Conservation (phyloP, 2,888 invertebrate genomes). For the Smittia aterrima region DNA sequence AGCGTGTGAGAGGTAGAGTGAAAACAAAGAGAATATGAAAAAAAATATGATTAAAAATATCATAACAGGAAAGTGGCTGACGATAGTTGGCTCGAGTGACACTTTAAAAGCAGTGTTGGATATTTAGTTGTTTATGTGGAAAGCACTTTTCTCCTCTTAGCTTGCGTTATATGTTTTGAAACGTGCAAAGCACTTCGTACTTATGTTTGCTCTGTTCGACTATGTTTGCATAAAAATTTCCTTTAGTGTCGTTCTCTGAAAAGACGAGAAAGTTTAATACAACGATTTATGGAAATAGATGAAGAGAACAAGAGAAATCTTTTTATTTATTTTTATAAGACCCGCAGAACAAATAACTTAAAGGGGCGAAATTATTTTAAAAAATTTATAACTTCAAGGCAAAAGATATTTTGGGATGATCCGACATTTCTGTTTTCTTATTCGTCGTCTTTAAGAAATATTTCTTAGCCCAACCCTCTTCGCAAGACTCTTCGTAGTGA, state of each 20-base stretch:
- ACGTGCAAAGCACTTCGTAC: neutral
- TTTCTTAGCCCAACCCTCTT: conserved; percentile 30
- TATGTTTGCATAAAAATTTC: conserved; percentile 37
- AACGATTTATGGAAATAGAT: no score
- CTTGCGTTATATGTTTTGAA: neutral
- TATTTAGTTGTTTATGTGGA: conserved; percentile 26
- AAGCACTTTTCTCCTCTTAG: neutral
- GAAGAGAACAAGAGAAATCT: no score
- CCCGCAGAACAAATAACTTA: no score
- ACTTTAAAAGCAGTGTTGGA: conserved; percentile 23
- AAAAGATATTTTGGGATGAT: neutral
- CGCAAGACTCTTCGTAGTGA: neutral
- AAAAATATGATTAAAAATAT: neutral
- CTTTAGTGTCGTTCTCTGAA: neutral
- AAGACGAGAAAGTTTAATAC: neutral
- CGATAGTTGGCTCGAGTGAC: conserved; percentile 1
- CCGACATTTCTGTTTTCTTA: conserved; percentile 20
- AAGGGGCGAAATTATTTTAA: no score
- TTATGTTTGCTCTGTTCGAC: conserved; percentile 11
- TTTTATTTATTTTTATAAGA: no score
- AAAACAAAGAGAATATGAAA: no score
- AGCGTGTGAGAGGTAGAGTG: neutral
- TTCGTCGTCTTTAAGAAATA: conserved; percentile 27
- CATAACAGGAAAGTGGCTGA: neutral
- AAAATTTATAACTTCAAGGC: no score